A percentile compares a stretch with the other conserved stretches of the same genome.
Conservation (phyloP, 2,888 invertebrate genomes). For the Didymodactylos carnosus region DNA sequence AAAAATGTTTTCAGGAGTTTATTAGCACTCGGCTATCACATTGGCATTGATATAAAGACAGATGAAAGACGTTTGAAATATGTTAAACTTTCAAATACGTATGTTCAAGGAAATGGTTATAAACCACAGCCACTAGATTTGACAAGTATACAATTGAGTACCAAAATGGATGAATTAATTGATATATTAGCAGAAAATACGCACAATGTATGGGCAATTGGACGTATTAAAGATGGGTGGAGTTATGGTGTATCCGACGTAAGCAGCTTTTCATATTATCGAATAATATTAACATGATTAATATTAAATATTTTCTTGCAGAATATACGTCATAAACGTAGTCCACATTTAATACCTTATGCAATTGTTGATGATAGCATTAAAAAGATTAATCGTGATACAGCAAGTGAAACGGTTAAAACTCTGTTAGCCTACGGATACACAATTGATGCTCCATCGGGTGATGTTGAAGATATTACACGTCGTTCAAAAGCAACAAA, state of each 20-base stretch:
- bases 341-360: constrained; percentile 91
- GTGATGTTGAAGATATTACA: constrained; percentile 43
- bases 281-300: not conserved
- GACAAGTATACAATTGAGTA: constrained; percentile 65
- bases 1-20: constrained; percentile 23
- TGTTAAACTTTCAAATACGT: constrained; percentile 61
- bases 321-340: constrained; percentile 74
- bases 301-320: constrained; percentile 23
- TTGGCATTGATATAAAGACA: constrained; percentile 48
- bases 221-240: constrained; percentile 90
- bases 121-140: constrained; percentile 92
- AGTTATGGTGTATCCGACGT: constrained; percentile 90
- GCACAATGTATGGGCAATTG: constrained; percentile 95
- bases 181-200: constrained; percentile 94
- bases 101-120: constrained; percentile 83
- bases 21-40: constrained; percentile 74
- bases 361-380: constrained; percentile 87
- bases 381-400: constrained; percentile 90
- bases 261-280: not conserved
- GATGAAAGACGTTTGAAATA: constrained; percentile 53
- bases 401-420: constrained; percentile 85
- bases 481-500: not conserved
- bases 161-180: constrained; percentile 82
- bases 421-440: constrained; percentile 91
- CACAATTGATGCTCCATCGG: constrained; percentile 80